Base-by-base conservation (phyloP, 2,888 invertebrate species). In the Herminia tarsipennalis region DNA sequence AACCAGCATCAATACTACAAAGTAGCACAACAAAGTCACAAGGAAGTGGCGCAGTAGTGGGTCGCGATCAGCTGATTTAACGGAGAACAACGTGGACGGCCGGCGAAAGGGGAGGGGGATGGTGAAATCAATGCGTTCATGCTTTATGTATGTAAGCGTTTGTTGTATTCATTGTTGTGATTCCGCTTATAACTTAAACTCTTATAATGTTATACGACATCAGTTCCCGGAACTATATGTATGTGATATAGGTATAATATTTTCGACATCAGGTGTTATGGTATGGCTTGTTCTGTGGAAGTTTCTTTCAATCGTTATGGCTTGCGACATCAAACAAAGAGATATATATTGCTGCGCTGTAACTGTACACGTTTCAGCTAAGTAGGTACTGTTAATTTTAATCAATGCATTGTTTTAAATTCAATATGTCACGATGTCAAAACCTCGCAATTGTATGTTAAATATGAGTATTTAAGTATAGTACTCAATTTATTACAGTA, bases 41-140 rank as follows among this genome's bases (percentile, higher is more conserved):
- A 38, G 49, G 29, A 42, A 40, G 35, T 42, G 18, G 40, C 24
- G 25, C 34, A 32, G 41, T 24, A 49, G 57, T 52, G 25, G 55
- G 56, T 48, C 54, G 51, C 54, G 60, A 65, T 68, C 70, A 70
- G 70, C 70, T 70, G 70, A 59, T 55, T 33, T 42, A 56, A 41
- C 10, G 32, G 36, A 8, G 34, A 20, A 38, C 22, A 33, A 24
- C 44, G 20, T 21, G 13, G 30, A 34, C 35, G 25, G 40, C 33
- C 21, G 29, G 10, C 3, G 35, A 18, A 27, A 13, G 25, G 48
- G 33, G 43, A n/a, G 27, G 10, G n/a, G 16, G 33, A 24, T 16
- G 38, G 37, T 17, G 32, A 17, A 42, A 42, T 44, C 39, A 47
- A 42, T 51, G 39, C 39, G 37, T 44, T 46, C 29, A 39, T 35